Conservation (phyloP, 2,797 vertebrate genomes). For the Lacerta agilis region DNA sequence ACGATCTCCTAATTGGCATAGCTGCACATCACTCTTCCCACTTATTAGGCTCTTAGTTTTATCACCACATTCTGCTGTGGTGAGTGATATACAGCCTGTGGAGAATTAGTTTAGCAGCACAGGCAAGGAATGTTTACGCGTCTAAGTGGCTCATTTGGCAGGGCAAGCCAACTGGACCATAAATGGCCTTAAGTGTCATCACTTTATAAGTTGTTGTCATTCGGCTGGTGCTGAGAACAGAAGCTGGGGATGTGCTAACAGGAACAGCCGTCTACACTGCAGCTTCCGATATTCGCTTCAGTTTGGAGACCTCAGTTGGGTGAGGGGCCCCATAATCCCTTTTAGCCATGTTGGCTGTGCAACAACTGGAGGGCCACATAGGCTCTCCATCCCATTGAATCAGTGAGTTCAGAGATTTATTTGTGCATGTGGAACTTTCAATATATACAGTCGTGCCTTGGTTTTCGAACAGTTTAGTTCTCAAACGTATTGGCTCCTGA, state of each 20-base stretch:
- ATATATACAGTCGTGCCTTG: too few relatives aligned
- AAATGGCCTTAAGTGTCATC: conserved; percentile 18
- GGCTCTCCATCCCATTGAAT: too few relatives aligned
- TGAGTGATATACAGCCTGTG: conserved; percentile 25
- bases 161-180: conserved; percentile 15
- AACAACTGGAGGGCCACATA: too few relatives aligned
- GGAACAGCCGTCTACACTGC: background rate
- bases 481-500: too few relatives aligned
- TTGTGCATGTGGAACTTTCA: too few relatives aligned
- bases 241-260: background rate
- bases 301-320: background rate
- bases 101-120: conserved; percentile 49
- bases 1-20: conserved; percentile 16
- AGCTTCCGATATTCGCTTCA: background rate
- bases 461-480: too few relatives aligned
- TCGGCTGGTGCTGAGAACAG: background rate
- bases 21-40: conserved; percentile 15
- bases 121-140: conserved; percentile 52
- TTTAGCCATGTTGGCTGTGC: too few relatives aligned
- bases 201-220: conserved; percentile 25
- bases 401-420: too few relatives aligned
- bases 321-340: too few relatives aligned
- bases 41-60: conserved; percentile 37
- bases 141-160: conserved; percentile 34
- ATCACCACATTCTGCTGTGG: background rate